A percentile compares a stretch with the other conserved stretches of the same genome.
These are phyloP conservation scores for Gryllus longicercus DNA, from an alignment of 2,888 invertebrate genomes.

Conservation along the genomic window DNA sequence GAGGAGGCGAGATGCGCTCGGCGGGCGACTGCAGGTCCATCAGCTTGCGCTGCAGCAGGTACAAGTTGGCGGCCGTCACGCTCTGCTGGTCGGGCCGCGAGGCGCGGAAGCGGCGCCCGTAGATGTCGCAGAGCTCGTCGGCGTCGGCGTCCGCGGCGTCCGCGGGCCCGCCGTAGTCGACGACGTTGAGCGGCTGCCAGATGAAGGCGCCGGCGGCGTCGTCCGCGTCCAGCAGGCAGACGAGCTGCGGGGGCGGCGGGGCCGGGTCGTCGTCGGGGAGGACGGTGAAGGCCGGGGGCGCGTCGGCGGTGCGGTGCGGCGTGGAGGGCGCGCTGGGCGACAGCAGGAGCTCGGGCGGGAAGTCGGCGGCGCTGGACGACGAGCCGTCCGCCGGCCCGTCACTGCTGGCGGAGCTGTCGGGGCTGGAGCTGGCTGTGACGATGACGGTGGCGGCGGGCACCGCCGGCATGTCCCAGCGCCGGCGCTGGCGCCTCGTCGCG, in stretches of 20 bases:
- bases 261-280: neutral
- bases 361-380: constrained; percentile 38
- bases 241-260: neutral
- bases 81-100: neutral
- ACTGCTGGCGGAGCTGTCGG: neutral
- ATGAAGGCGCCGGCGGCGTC: neutral
- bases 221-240: neutral
- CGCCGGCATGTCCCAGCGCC: neutral
- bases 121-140: constrained; percentile 7
- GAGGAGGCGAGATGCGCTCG: neutral
- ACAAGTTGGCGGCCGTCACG: constrained; percentile 17
- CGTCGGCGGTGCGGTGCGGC: neutral
- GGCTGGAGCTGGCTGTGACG: constrained; percentile 40
- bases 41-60: constrained; percentile 11
- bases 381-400: neutral
- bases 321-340: constrained; percentile 31
- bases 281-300: neutral
- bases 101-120: neutral
- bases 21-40: constrained; percentile 12
- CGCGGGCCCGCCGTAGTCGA: neutral
- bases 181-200: constrained; percentile 17
- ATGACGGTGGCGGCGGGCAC: constrained; percentile 45
- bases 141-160: neutral
- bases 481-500: neutral
- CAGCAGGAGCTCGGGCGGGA: constrained; percentile 45